Percentiles rank a stretch among this genome's conserved stretches.
These are phyloP conservation scores for Hassar affinis DNA, from an alignment of 2,113 vertebrate species.

Conservation along the genomic window DNA sequence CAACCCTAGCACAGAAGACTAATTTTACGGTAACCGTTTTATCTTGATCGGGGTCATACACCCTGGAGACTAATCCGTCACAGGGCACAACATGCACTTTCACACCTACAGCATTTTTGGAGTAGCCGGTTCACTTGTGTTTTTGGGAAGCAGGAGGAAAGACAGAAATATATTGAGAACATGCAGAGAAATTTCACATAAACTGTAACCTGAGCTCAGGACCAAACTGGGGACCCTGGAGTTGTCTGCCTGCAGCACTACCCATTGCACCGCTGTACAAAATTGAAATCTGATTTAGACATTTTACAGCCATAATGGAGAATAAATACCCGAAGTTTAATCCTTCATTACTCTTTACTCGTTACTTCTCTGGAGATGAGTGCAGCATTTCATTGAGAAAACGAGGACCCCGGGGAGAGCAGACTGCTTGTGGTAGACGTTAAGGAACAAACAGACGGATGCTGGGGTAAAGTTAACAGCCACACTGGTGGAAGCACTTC, in stretches of 20 bases:
- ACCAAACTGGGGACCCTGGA: background rate
- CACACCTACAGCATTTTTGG: background rate
- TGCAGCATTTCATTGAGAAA: conserved; percentile 23
- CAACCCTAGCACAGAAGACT: background rate
- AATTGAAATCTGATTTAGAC: background rate
- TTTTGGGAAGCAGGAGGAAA: background rate
- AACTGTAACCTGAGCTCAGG: background rate
- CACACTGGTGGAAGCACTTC: background rate
- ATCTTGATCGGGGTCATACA: background rate
- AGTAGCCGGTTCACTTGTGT: background rate
- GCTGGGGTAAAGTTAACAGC: conserved; percentile 34
- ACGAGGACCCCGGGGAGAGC: background rate
- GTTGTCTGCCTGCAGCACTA: background rate
- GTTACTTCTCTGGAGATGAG: background rate
- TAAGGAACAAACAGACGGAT: conserved; percentile 1
- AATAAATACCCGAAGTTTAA: background rate
- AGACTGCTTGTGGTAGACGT: background rate
- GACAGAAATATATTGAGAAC: background rate
- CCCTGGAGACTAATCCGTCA: background rate
- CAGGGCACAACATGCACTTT: background rate
- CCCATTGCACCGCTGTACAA: background rate
- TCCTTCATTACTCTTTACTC: background rate
- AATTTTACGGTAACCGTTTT: background rate
- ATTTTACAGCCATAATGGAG: background rate
- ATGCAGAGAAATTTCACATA: background rate